A percentile compares a stretch with the other conserved stretches of the same genome.
Conservation (phyloP, 2,888 invertebrate species). For the Dusona sp. region DNA sequence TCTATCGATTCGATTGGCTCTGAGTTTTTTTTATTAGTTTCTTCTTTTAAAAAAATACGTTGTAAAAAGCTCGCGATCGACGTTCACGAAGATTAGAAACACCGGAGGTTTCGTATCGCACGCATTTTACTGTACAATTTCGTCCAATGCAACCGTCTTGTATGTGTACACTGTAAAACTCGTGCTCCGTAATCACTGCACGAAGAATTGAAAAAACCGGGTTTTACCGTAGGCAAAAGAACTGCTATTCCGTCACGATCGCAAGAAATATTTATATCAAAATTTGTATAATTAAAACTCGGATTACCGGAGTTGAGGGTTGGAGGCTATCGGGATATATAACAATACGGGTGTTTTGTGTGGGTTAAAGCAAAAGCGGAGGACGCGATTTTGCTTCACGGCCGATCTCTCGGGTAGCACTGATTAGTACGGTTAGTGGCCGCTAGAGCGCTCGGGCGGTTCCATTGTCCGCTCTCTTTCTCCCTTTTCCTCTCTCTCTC, state of each 20-base stretch:
- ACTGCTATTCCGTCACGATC: neutral
- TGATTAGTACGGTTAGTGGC: slow-evolving; percentile 74
- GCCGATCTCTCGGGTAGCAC: slow-evolving; percentile 70
- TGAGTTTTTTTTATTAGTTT: neutral
- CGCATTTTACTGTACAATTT: neutral
- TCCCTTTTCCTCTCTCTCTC: slow-evolving; percentile 58
- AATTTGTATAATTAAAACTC: slow-evolving; percentile 3
- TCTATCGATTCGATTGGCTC: neutral
- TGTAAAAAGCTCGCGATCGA: slow-evolving; percentile 1
- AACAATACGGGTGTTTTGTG: slow-evolving; percentile 27
- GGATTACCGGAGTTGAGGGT: neutral
- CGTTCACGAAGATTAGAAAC: neutral
- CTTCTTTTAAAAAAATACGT: neutral
- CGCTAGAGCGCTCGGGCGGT: slow-evolving; percentile 76
- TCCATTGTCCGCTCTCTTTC: slow-evolving; percentile 71
- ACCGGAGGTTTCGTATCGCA: neutral
- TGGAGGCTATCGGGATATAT: slow-evolving; percentile 24
- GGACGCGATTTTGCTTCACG: slow-evolving; percentile 67
- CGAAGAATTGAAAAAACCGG: slow-evolving; percentile 23
- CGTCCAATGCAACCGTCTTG: slow-evolving; percentile 4
- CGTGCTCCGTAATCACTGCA: slow-evolving; percentile 38
- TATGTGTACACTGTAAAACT: slow-evolving; percentile 17
- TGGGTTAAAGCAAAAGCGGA: slow-evolving; percentile 35
- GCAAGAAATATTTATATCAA: neutral
- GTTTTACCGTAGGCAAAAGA: slow-evolving; percentile 8